Percentiles rank a stretch among this genome's conserved stretches.
Conservation (phyloP, 2,797 vertebrate species). For the Poecile montanus region DNA sequence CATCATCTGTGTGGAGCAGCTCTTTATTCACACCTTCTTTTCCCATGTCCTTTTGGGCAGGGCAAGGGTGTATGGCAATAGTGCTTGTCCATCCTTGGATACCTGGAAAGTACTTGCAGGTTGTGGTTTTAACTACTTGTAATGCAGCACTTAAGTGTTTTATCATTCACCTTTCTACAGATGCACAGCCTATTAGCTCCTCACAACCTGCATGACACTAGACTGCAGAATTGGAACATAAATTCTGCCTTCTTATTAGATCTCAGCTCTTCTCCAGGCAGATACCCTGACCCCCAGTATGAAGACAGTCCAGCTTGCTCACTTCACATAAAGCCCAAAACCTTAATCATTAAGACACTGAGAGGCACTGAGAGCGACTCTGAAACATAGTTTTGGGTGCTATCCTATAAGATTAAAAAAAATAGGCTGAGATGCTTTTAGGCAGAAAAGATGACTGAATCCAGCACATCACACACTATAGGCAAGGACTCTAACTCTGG, state of each 20-base stretch:
- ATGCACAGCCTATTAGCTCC: neutral
- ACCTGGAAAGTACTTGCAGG: neutral
- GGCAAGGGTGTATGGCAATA: neutral
- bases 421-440: neutral
- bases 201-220: fast-evolving
- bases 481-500: neutral
- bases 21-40: neutral
- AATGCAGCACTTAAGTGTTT: neutral
- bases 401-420: neutral
- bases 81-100: neutral
- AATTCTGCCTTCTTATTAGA: neutral
- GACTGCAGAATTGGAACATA: neutral
- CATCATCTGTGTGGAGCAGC: neutral
- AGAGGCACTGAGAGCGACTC: neutral
- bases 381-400: neutral
- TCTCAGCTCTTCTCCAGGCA: neutral
- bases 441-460: neutral
- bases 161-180: neutral
- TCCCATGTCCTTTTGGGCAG: neutral
- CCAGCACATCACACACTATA: fast-evolving
- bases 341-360: neutral
- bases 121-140: neutral
- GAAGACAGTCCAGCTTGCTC: neutral
- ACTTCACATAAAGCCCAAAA: neutral
- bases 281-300: neutral